phyloP scores from a whole-genome alignment of 2,888 invertebrate species.

The Ernsta delagoae region DNA sequence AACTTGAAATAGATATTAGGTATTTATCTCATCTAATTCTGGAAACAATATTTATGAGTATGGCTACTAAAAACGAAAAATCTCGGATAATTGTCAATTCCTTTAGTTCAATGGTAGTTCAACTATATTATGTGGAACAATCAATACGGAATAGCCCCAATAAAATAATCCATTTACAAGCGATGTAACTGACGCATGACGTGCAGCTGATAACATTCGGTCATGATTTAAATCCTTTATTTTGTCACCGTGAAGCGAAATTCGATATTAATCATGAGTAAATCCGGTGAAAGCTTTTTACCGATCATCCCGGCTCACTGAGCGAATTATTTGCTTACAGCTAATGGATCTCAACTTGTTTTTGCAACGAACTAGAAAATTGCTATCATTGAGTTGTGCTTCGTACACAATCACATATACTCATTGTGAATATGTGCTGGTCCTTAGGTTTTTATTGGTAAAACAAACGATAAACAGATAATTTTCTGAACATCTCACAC shows the following conservation, averaged over 20 bases:
- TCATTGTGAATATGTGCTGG: background rate
- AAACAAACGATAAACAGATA: too few relatives aligned
- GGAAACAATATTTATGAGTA: too few relatives aligned
- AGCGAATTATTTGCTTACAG: slow-evolving; percentile 45
- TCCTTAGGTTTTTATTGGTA: too few relatives aligned
- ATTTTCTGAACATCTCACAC: too few relatives aligned
- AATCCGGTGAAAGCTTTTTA: slow-evolving; percentile 54
- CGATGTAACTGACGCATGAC: slow-evolving; percentile 20
- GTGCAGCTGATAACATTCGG: slow-evolving; percentile 23
- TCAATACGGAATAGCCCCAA: background rate
- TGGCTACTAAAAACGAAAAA: too few relatives aligned
- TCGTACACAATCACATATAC: background rate
- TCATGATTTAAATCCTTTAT: slow-evolving; percentile 34
- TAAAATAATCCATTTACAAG: background rate
- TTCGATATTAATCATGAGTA: slow-evolving; percentile 54
- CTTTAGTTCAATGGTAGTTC: background rate
- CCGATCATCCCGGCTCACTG: slow-evolving; percentile 51
- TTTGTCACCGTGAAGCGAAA: slow-evolving; percentile 49
- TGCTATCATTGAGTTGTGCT: slow-evolving; percentile 16
- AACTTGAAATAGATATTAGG: too few relatives aligned
- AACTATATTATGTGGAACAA: too few relatives aligned
- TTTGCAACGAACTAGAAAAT: slow-evolving; percentile 39
- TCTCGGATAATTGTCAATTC: too few relatives aligned
- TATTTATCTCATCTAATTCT: too few relatives aligned
- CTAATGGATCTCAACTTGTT: slow-evolving; percentile 32